Conservation (phyloP, 2,113 vertebrate genomes). For the Anarhynchus alexandrinus region DNA sequence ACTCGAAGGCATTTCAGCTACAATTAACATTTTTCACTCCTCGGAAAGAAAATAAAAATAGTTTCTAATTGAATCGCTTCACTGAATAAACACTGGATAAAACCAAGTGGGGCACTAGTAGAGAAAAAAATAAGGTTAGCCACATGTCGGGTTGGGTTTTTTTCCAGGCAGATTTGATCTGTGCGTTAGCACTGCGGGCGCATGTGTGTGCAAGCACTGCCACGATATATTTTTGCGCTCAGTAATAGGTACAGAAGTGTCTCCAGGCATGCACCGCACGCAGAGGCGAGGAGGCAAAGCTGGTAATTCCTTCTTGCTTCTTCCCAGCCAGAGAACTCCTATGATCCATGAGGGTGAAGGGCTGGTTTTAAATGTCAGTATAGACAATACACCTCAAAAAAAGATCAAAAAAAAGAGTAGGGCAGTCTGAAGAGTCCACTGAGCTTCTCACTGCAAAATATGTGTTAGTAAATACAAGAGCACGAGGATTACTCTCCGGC, state of each 20-base stretch:
- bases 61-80: constrained; percentile 49
- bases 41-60: constrained; percentile 48
- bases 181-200: not conserved
- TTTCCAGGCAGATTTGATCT: not conserved
- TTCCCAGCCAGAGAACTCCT: not conserved
- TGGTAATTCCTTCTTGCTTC: not conserved
- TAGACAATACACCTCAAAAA: not conserved
- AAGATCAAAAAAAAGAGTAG: not conserved
- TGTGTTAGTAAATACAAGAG: not conserved
- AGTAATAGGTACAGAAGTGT: not conserved
- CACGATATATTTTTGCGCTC: not conserved
- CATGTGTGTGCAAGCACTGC: not conserved
- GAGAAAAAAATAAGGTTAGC: not conserved
- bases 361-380: not conserved
- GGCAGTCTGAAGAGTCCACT: not conserved
- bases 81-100: constrained; percentile 39
- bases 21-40: constrained; percentile 64
- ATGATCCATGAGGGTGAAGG: not conserved
- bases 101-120: not conserved
- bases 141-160: not conserved
- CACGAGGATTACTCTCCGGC: not conserved
- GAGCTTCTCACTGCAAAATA: not conserved
- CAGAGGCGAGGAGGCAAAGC: not conserved
- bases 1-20: constrained; percentile 60
- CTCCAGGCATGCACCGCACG: not conserved